Conservation (phyloP, 2,113 vertebrate species). For the Lampris incognitus region DNA sequence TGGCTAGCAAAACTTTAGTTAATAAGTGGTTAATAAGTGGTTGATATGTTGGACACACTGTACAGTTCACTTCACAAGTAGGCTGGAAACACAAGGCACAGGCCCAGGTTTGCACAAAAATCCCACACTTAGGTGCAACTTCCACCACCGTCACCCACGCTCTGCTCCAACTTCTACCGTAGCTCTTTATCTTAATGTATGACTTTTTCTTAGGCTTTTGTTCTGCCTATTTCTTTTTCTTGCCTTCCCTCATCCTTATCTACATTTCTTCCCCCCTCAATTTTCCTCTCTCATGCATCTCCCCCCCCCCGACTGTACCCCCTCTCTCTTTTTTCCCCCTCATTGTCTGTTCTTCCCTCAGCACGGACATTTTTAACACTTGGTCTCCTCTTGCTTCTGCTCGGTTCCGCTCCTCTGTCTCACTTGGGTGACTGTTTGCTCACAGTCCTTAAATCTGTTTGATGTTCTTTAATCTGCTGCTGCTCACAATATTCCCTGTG, state of each 20-base stretch:
- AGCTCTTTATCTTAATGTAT: conserved; percentile 24
- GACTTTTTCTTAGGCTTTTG: conserved; percentile 12
- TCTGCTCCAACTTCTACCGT: conserved; percentile 13
- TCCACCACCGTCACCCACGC: conserved; percentile 50
- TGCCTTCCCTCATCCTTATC: conserved; percentile 2
- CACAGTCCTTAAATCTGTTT: conserved; percentile 7
- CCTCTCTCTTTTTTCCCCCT: not conserved
- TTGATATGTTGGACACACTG: conserved; percentile 64
- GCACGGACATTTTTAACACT: conserved; percentile 15
- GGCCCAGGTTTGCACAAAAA: conserved; percentile 62
- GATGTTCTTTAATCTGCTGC: not conserved
- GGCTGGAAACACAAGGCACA: conserved; percentile 73
- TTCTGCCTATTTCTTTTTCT: conserved; percentile 10
- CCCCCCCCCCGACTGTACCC: not conserved
- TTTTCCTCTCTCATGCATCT: conserved; percentile 1
- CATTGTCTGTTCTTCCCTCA: conserved; percentile 25
- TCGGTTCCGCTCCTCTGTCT: not conserved
- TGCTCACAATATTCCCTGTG: not conserved
- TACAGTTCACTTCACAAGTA: conserved; percentile 75
- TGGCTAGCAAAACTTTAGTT: conserved; percentile 18
- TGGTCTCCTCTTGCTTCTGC: not conserved
- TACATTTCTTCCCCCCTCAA: not conserved
- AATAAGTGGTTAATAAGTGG: conserved; percentile 31
- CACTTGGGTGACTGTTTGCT: not conserved
- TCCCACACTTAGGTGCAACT: conserved; percentile 66